Evolutionary conservation across 35 echinoderm and acorn worm genomes (phyloP), one percentile per base, ranked within the genome.

Genomic region (Apostichopus californicus): DNA sequence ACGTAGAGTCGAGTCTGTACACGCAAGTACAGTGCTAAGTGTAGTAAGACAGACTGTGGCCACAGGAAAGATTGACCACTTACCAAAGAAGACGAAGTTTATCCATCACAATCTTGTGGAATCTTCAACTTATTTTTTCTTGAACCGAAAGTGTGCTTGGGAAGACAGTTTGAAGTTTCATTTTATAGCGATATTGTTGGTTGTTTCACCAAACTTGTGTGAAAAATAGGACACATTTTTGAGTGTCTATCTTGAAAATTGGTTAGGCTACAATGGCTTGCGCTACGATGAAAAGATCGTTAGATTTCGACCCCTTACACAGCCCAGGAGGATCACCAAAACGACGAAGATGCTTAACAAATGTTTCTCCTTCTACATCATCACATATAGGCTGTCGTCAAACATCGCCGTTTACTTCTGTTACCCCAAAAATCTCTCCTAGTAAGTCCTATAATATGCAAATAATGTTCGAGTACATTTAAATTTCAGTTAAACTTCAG

Each of bases 231-330:
- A 75, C 71, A 75, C 71, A 75, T 75, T 75, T 18, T 75, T 75
- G 71, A 75, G 71, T 75, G 71, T 75, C 55, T 11, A 15, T n/a
- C 5, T 17, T n/a, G 14, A 82, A 82, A 24, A 61, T 12, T 61
- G 34, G 3, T 46, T 28, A 83, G 55, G 82, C 12, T 20, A 99
- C 90, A 96, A 99, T 99, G 97, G 97, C 97, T 81, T 99, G 97
- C 93, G 97, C 97, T 71, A 99, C 97, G 89, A 92, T 99, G 89
- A 99, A 98, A 98, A 93, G 94, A 88, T 94, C 93, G 71, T 90
- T 99, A 68, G 95, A 98, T 96, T 98, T 99, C 88, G 97, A 99
- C 92, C 95, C 97, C 75, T 86, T 99, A 85, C 97, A 98, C 82
- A 98, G 95, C 77, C 97, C 97, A 12, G 93, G 93, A 52, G 89